Percentiles rank a stretch among this genome's conserved stretches.
Conservation (phyloP, 1,140 invertebrate species). For the Penaeus japonicus region DNA sequence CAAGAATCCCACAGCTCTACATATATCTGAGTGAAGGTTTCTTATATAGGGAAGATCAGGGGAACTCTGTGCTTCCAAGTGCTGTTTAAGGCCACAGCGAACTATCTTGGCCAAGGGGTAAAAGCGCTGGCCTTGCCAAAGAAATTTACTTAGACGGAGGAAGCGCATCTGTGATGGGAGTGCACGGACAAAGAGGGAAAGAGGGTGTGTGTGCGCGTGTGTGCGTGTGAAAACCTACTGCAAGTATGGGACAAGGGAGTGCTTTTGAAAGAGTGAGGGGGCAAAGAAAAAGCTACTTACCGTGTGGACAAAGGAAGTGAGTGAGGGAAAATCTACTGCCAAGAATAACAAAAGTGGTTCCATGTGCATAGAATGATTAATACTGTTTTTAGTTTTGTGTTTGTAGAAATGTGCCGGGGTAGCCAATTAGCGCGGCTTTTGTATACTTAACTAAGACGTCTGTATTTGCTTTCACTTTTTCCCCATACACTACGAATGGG, state of each 20-base stretch:
- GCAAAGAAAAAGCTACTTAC: no score
- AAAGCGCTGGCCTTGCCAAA: background rate
- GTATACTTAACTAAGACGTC: constrained; percentile 51
- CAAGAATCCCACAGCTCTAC: no score
- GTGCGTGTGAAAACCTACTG: background rate
- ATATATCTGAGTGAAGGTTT: no score
- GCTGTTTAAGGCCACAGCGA: no score
- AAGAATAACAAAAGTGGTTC: background rate
- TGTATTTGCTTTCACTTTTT: background rate
- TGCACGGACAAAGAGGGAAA: background rate
- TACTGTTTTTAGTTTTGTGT: background rate
- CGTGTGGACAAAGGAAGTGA: no score
- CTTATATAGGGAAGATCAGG: no score
- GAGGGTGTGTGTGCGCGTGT: no score
- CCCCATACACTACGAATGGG: background rate
- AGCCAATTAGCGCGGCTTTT: background rate
- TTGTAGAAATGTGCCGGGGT: background rate
- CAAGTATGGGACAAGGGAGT: background rate
- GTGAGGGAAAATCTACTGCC: no score
- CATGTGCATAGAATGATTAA: background rate
- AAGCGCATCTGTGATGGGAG: background rate
- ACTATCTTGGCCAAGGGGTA: no score
- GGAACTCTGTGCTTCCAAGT: no score
- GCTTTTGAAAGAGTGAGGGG: background rate
- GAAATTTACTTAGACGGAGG: background rate